Conservation (phyloP, 2,888 invertebrate genomes). For the Dyspetes luteomarginatus region DNA sequence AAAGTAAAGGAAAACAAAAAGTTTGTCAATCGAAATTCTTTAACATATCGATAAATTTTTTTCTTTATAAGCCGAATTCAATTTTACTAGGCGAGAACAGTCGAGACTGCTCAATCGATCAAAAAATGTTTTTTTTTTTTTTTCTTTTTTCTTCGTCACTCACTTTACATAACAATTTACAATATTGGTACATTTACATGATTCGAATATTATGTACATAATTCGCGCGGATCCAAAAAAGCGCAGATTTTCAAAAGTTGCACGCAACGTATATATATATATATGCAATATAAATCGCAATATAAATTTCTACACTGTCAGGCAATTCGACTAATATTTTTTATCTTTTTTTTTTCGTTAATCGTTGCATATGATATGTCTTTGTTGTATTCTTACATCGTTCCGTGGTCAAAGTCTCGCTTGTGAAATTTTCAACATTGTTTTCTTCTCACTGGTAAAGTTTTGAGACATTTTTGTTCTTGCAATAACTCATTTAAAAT, state of each 20-base stretch:
- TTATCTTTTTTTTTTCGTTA: conserved; percentile 68
- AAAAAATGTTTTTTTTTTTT: conserved; percentile 42
- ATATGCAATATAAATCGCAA: conserved; percentile 69
- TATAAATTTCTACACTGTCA: conserved; percentile 81
- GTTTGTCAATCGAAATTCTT: conserved; percentile 42
- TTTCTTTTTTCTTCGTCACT: conserved; percentile 43
- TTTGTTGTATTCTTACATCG: conserved; percentile 81
- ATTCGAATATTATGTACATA: conserved; percentile 68
- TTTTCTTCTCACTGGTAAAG: no score
- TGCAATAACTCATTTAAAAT: conserved; percentile 73
- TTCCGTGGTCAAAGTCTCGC: conserved; percentile 77
- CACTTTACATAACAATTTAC: conserved; percentile 76
- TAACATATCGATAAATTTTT: conserved; percentile 62
- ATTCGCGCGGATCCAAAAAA: conserved; percentile 60
- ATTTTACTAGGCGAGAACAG: conserved; percentile 64
- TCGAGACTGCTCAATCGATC: conserved; percentile 37
- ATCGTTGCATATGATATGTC: conserved; percentile 80
- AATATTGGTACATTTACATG: conserved; percentile 74
- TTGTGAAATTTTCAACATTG: conserved; percentile 68
- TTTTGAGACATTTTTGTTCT: no score
- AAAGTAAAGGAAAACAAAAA: conserved; percentile 48
- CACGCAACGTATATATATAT: conserved; percentile 73
- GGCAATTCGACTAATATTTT: conserved; percentile 81
- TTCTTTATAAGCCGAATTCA: conserved; percentile 65
- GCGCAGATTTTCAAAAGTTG: conserved; percentile 71